Percentiles rank a stretch among this genome's conserved stretches.
phyloP scores from a whole-genome alignment of 2,888 invertebrate genomes.

The Eupsilia transversa region DNA sequence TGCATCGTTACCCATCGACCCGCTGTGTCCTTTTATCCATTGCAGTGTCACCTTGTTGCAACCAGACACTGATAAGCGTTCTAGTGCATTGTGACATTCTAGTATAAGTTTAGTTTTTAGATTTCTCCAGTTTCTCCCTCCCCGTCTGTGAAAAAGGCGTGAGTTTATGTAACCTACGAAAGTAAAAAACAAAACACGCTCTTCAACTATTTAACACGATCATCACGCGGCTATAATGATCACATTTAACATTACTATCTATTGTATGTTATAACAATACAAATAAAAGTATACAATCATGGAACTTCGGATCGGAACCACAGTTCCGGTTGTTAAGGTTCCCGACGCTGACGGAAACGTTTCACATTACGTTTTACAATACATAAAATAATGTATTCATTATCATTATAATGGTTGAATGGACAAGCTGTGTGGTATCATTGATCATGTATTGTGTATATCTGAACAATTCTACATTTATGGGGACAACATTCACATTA shows the following conservation, averaged over 20 bases:
- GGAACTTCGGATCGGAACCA: conserved; percentile 58
- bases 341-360: conserved; percentile 56
- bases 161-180: background rate
- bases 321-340: conserved; percentile 60
- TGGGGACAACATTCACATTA: background rate
- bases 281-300: conserved; percentile 37
- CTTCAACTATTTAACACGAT: conserved; percentile 11
- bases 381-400: conserved; percentile 39
- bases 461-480: background rate
- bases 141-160: too few relatives aligned
- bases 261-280: conserved; percentile 53
- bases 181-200: background rate
- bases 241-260: conserved; percentile 13
- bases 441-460: background rate
- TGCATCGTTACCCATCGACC: too few relatives aligned
- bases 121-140: background rate
- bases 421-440: conserved; percentile 2
- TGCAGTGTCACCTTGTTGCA: too few relatives aligned
- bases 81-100: too few relatives aligned
- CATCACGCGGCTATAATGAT: conserved; percentile 6
- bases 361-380: conserved; percentile 17
- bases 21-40: too few relatives aligned
- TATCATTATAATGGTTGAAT: conserved; percentile 35
- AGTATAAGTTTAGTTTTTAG: too few relatives aligned
- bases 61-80: too few relatives aligned